Evolutionary conservation across 1,140 invertebrate genomes (phyloP), one percentile per base, ranked within the genome.

Genomic region (Drosophila santomea): DNA sequence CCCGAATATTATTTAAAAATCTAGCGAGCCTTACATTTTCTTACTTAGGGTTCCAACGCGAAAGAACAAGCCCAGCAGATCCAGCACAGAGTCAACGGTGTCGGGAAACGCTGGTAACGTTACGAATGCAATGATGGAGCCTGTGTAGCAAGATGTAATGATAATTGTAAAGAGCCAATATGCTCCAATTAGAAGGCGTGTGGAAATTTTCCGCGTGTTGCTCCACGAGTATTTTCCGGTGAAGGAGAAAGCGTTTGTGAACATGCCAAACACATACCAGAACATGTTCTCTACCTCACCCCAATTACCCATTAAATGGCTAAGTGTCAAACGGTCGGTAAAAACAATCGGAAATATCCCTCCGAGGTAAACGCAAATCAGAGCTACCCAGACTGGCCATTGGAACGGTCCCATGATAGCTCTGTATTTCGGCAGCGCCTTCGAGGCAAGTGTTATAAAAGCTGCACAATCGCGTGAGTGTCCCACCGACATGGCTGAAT

Each of bases 111-210:
- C 93, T 0, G 96, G 96, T 55, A 96, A 90, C 4, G 96, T 96
- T 14, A 97, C 95, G 90, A 96, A 97, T 1, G 96, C 95, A 84
- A 96, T 96, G 25, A 97, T 96, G 7, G 95, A 96, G 23, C 96
- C 95, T 2, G 96, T 96, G 71, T 97, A 97, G 78, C 95, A 96
- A 32, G 96, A 95, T 1, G 96, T 96, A 61, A 96, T 95, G 17
- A 97, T 96, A 25, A 96, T 96, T 2, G 96, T 96, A 77, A 97
- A 97, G 2, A 96, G 85, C 96, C 96, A 97, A 83, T 96, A 96
- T 77, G 95, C 94, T 43, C 96, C 96, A 66, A 96, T 95, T 4
- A 96, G 92, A 2, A 96, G 59, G 68, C 95, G 93, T 3, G 95
- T 96, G 0, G 95, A 95, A 44, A 94, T 93, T 82, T 95, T 96